These are phyloP conservation scores for Tipula helvola DNA, from an alignment of 2,888 invertebrate species.

Conservation along the genomic window DNA sequence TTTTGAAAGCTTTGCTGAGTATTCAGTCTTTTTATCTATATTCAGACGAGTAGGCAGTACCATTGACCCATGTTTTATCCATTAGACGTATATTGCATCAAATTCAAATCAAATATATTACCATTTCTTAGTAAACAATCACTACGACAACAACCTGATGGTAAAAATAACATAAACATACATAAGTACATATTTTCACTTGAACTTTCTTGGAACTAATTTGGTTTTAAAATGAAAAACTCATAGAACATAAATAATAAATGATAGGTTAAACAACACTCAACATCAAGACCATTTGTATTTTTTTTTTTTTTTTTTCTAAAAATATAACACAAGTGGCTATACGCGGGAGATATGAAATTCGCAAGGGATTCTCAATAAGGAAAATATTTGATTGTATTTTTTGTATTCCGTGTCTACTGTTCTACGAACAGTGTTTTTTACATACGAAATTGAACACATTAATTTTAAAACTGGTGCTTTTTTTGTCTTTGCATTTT, in stretches of 20 bases:
- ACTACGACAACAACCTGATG: not conserved
- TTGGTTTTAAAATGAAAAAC: not conserved
- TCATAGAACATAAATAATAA: not conserved
- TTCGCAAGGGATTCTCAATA: not conserved
- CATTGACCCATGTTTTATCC: no score
- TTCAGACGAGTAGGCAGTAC: no score
- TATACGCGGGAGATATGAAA: not conserved
- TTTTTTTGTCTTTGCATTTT: not conserved
- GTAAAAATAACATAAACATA: not conserved
- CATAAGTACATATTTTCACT: not conserved
- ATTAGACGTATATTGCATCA: no score
- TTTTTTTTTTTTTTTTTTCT: not conserved
- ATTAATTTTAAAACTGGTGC: not conserved
- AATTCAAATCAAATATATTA: no score
- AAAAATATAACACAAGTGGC: not conserved
- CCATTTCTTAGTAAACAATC: no score
- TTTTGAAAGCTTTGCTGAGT: not conserved
- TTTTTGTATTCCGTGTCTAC: not conserved
- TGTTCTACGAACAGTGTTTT: no score
- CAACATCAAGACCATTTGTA: not conserved
- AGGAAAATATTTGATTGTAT: not conserved
- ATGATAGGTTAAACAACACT: not conserved
- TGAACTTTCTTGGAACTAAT: not conserved
- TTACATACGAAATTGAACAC: no score
- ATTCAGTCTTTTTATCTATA: not conserved